A percentile compares a stretch with the other conserved stretches of the same genome.
Conservation (phyloP, 2,888 invertebrate genomes). For the Aelia acuminata region DNA sequence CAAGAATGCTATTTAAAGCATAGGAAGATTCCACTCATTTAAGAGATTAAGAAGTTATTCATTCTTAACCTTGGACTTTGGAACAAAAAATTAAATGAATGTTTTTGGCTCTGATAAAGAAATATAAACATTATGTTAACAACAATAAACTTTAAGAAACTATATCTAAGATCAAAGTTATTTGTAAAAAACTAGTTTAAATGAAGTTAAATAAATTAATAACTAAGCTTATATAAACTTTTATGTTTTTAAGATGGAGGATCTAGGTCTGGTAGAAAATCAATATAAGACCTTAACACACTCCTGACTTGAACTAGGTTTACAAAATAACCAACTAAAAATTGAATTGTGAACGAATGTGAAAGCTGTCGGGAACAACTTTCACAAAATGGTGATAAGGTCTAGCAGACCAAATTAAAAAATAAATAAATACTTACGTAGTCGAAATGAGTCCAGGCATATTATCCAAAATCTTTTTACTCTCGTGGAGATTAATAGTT, state of each 20-base stretch:
- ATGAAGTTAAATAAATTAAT: neutral
- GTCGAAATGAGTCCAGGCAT: conserved; percentile 65
- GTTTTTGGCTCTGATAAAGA: conserved; percentile 24
- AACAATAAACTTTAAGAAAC: conserved; percentile 30
- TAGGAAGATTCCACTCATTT: conserved; percentile 55
- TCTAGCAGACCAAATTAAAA: neutral
- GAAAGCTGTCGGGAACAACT: conserved; percentile 2
- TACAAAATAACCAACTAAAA: neutral
- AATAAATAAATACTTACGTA: conserved; percentile 61
- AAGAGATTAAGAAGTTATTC: conserved; percentile 6
- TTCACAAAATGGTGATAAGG: conserved; percentile 27
- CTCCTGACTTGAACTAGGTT: neutral
- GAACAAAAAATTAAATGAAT: conserved; percentile 27
- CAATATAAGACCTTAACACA: conserved; percentile 45
- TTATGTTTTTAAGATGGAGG: conserved; percentile 50
- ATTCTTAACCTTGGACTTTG: conserved; percentile 58
- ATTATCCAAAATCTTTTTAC: conserved; percentile 60
- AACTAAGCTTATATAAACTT: neutral
- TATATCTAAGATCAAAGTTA: neutral
- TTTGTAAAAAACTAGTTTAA: neutral
- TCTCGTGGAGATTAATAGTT: conserved; percentile 58
- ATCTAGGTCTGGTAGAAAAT: conserved; percentile 47
- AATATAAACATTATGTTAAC: neutral
- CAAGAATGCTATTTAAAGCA: conserved; percentile 44
- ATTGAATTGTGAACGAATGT: neutral